Base-by-base conservation (phyloP, 92 coral and sea anemone species). In the Parazoanthus swiftii region DNA sequence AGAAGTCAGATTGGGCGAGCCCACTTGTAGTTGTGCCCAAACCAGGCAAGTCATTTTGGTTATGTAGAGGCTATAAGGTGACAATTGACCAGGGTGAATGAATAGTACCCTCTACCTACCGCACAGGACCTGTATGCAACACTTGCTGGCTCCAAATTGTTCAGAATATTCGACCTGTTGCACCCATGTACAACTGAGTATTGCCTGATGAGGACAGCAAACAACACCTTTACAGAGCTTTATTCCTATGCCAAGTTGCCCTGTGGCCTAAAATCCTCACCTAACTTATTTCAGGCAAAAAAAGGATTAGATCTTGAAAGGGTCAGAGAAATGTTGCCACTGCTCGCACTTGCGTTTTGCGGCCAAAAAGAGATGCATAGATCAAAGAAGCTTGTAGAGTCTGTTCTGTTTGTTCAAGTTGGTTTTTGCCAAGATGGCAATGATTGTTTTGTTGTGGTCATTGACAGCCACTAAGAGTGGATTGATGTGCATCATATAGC, bases 221-320 rank as follows among this genome's bases (percentile, higher is more conserved):
- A 54, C 73, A 91, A 76, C 77, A 76, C 92, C 15, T 86, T 86
- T 74, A 81, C 74, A 46, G 91, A 91, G 82, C 89, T 91, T 25
- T 91, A 91, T 54, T 73, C 91, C 54, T 91, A 85, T 74, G 80
- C 90, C 23, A 91, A 85, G 63, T 77, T 89, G 5, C 91, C 91
- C 14, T 91, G 77, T 84, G 88, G 88, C 20, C 77, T 89, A 3
- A 89, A 89, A 67, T 82, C 91, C 3, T 46, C 81, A 9, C 92
- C 92, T 51, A 90, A 90, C 26, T 75, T 89, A 0, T 89, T 89
- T 59, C 89, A 89, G 65, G 89, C 85, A 43, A 89, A 89, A 67
- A 85, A 29, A 29, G 7, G 5, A 44, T 44, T 4, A 44, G 33
- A 29, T 29, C 33, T 29, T 29, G 33, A 29, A 29, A 29, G 33